Percentiles rank a stretch among this genome's conserved stretches.
These are phyloP conservation scores for Phrixothrix hirtus DNA, from an alignment of 2,888 invertebrate genomes.

Conservation along the genomic window DNA sequence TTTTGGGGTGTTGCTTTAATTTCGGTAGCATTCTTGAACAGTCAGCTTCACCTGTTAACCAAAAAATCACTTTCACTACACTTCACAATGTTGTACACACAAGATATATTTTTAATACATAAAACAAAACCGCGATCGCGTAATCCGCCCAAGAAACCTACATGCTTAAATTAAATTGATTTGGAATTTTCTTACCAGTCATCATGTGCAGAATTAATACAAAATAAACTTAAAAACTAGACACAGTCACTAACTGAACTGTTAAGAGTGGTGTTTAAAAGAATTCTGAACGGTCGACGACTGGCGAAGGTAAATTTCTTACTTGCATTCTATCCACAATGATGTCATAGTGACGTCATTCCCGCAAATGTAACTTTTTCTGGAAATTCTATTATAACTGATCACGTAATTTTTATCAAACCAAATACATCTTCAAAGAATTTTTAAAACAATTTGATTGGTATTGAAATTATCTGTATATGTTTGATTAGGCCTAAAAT, in stretches of 20 bases:
- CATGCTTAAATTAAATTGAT: too few species aligned
- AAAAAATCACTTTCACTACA: conserved; percentile 33
- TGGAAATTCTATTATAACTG: neutral
- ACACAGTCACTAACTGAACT: neutral
- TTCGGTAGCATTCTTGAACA: conserved; percentile 1
- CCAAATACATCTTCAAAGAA: neutral
- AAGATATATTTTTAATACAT: too few species aligned
- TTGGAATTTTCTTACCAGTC: conserved; percentile 8
- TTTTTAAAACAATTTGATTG: neutral
- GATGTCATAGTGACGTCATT: conserved; percentile 29
- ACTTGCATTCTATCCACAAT: conserved; percentile 20
- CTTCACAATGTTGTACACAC: neutral
- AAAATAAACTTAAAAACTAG: neutral
- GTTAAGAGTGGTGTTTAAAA: neutral
- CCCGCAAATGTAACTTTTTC: conserved; percentile 21
- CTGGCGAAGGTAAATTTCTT: conserved; percentile 12
- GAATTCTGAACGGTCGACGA: conserved; percentile 14
- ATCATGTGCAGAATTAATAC: neutral
- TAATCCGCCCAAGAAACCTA: too few species aligned
- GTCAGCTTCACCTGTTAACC: conserved; percentile 40
- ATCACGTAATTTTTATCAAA: neutral
- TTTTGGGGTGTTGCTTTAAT: conserved; percentile 63
- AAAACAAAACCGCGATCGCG: too few species aligned
- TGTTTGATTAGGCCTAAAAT: too few species aligned
- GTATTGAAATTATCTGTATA: neutral